Percentiles rank a stretch among this genome's conserved stretches.
Conservation (phyloP, 1,140 invertebrate genomes). For the Leptoteleia sp. region DNA sequence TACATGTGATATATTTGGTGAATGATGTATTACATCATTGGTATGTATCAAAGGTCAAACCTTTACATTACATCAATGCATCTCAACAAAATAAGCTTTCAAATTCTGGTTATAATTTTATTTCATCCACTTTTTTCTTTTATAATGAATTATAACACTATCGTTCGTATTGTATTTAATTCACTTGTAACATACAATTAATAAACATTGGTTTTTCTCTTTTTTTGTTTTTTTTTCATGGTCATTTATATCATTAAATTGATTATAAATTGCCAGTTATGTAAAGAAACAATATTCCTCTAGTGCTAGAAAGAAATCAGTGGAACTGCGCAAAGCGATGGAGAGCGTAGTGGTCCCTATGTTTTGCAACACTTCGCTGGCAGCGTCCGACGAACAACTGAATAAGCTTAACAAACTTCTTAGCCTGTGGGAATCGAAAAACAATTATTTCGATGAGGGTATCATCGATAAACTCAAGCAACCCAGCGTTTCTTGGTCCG, state of each 20-base stretch:
- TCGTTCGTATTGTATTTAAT: too few species aligned
- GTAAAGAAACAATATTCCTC: slow-evolving; percentile 43
- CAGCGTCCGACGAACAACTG: slow-evolving; percentile 92
- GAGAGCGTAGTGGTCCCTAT: slow-evolving; percentile 97
- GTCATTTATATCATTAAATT: slow-evolving; percentile 22
- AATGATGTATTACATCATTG: slow-evolving; percentile 99
- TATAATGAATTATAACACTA: too few species aligned
- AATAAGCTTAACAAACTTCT: slow-evolving; percentile 95
- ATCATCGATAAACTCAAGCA: slow-evolving; percentile 92
- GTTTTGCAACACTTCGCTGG: slow-evolving; percentile 95
- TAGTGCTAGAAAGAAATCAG: slow-evolving; percentile 96
- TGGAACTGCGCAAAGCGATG: slow-evolving; percentile 94
- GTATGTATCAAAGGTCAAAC: too few species aligned
- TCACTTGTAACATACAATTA: slow-evolving; percentile 2
- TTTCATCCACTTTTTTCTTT: too few species aligned
- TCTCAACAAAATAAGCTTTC: too few species aligned
- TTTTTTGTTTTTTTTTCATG: slow-evolving; percentile 39
- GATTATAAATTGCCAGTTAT: slow-evolving; percentile 28
- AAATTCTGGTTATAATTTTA: too few species aligned
- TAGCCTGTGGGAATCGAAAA: slow-evolving; percentile 97
- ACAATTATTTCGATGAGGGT: slow-evolving; percentile 93
- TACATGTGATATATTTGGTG: slow-evolving; percentile 98
- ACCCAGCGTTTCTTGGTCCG: slow-evolving; percentile 89
- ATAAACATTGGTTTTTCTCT: slow-evolving; percentile 10
- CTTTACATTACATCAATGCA: too few species aligned